Conservation (phyloP, 2,888 invertebrate genomes). For the Leptopilina syphax region DNA sequence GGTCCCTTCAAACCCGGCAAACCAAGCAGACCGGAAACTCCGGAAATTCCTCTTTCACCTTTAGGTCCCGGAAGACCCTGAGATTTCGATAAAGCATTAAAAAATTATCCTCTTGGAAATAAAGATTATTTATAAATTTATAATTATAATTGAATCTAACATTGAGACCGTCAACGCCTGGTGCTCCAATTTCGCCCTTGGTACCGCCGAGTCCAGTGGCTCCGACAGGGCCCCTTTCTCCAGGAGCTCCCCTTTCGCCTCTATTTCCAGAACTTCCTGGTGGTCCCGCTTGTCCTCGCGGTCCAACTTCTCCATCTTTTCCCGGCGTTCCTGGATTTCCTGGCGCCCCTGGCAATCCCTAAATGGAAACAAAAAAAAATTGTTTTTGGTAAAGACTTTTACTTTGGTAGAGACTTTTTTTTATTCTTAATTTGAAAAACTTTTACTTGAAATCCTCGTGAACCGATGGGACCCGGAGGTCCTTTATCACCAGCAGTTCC, state of each 20-base stretch:
- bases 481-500: slow-evolving; percentile 82
- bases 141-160: slow-evolving; percentile 75
- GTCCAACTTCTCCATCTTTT: slow-evolving; percentile 86
- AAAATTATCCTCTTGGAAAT: neutral
- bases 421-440: neutral
- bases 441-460: slow-evolving; percentile 58
- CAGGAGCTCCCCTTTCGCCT: slow-evolving; percentile 85
- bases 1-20: slow-evolving; percentile 77
- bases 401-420: neutral
- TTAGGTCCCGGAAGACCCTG: slow-evolving; percentile 78
- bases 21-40: slow-evolving; percentile 79
- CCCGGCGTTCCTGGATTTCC: slow-evolving; percentile 87
- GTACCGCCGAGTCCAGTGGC: slow-evolving; percentile 82
- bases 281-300: slow-evolving; percentile 82
- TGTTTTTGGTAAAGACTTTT: neutral
- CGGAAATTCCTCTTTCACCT: slow-evolving; percentile 79
- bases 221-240: slow-evolving; percentile 86
- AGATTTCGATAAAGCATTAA: slow-evolving; percentile 47
- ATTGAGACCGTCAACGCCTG: slow-evolving; percentile 84
- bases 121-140: no score
- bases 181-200: slow-evolving; percentile 82
- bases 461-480: slow-evolving; percentile 79
- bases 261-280: slow-evolving; percentile 79
- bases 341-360: slow-evolving; percentile 82
- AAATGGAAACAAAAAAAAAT: slow-evolving; percentile 57